phyloP scores from a whole-genome alignment of 35 echinoderm and acorn worm genomes.

The Eucidaris tribuloides region DNA sequence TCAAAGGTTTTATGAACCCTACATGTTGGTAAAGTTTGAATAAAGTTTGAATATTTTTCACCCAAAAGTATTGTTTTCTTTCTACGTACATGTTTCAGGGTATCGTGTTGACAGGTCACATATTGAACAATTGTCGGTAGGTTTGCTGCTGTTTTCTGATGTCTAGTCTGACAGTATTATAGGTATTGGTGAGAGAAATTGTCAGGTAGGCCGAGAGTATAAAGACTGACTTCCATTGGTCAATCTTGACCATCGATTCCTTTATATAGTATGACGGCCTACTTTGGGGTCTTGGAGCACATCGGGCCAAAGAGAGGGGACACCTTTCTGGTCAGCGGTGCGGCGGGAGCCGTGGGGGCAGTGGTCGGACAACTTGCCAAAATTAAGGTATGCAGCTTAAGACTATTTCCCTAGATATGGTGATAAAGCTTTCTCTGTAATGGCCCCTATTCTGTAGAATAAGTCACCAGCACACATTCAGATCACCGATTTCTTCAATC shows the following conservation, averaged over 20 bases:
- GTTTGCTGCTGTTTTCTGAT: too few species aligned
- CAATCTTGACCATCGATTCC: not conserved
- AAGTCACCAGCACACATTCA: too few species aligned
- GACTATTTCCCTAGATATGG: too few species aligned
- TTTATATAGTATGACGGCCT: constrained; percentile 23
- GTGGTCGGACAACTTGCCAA: constrained; percentile 46
- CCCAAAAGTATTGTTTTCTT: too few species aligned
- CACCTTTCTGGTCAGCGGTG: constrained; percentile 21
- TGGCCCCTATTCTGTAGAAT: too few species aligned
- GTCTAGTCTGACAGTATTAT: not conserved
- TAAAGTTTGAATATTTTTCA: not conserved
- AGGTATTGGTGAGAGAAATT: not conserved
- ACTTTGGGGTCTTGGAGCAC: constrained; percentile 5
- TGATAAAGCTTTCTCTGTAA: too few species aligned
- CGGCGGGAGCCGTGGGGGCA: constrained; percentile 41
- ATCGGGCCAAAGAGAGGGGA: constrained; percentile 8
- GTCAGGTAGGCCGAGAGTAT: not conserved
- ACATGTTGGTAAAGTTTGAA: not conserved
- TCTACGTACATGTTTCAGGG: not conserved
- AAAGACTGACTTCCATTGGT: not conserved
- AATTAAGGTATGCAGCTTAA: constrained; percentile 35
- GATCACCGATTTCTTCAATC: too few species aligned
- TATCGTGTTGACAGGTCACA: too few species aligned
- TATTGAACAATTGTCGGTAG: not conserved
- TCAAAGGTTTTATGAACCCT: too few species aligned